Base-by-base conservation (phyloP, 53 echinoderm and acorn worm species). In the Echinarachnius parma region DNA sequence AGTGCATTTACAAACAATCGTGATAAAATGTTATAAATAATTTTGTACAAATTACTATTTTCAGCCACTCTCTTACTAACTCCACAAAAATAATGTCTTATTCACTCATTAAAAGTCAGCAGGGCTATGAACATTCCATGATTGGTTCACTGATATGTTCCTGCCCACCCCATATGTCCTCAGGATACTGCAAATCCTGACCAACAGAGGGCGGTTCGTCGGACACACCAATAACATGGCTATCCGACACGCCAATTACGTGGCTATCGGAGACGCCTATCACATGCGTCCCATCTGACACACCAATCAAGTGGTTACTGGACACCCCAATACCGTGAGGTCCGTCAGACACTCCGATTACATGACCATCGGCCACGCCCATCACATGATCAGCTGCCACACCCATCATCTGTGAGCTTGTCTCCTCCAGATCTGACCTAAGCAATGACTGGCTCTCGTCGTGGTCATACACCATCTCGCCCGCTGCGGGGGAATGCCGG, bases 341-440 rank as follows among this genome's bases (percentile, higher is more conserved):
- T n/a, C 56, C 74, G 0, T 72, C 74, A 19, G 74, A 26, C 23
- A 72, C 74, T 13, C 57, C 56, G 3, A 57, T 72, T 27, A 86
- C 85, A 48, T 85, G 84, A 11, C 34, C 31, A 20, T 48, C 32
- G 35, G 69, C 31, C 46, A 66, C 66, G 19, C 28, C 46, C 9
- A 62, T n/a, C n/a, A n/a, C n/a, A n/a, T 24, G 25, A 24, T 69
- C 80, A 49, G 69, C 80, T 19, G 69, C 23, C 34, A 81, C 81
- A 21, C 74, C 82, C 33, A 69, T 69, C 31, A 85, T 66, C 28
- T 84, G 84, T 21, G 89, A 46, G 24, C 77, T 60, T 1, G 76
- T 18, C 28, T 82, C 81, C 30, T 90, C 90, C 5, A 90, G 79
- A 23, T 86, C 89, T n/a, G 96, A 84, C 47, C 82, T 90, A 35